These are phyloP conservation scores for Orthosia gracilis DNA, from an alignment of 2,888 invertebrate species.

Conservation along the genomic window DNA sequence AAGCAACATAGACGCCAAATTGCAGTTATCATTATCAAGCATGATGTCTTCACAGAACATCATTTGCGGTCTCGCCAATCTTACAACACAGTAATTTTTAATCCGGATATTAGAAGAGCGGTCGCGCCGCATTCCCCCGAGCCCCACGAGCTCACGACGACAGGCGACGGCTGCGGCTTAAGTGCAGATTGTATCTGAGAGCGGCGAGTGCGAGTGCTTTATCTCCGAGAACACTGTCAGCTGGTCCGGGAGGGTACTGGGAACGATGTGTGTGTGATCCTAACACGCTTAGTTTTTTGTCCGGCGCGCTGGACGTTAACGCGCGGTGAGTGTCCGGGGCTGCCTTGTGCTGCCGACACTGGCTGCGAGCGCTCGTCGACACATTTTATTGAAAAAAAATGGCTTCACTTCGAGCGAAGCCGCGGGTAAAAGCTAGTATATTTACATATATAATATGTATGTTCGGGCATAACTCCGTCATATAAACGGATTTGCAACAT, in stretches of 20 bases:
- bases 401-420: too few relatives aligned
- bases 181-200: not conserved
- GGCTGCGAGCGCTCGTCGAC: too few relatives aligned
- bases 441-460: too few relatives aligned
- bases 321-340: not conserved
- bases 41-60: constrained; percentile 2
- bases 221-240: constrained; percentile 47
- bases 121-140: constrained; percentile 15
- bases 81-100: constrained; percentile 10
- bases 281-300: constrained; percentile 24
- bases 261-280: constrained; percentile 50
- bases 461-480: too few relatives aligned
- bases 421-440: too few relatives aligned
- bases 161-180: constrained; percentile 9
- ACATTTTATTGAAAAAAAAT: too few relatives aligned
- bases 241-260: constrained; percentile 35
- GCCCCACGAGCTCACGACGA: constrained; percentile 15
- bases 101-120: constrained; percentile 35
- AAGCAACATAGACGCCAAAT: not conserved
- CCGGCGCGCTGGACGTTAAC: constrained; percentile 7
- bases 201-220: constrained; percentile 25
- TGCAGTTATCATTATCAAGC: constrained; percentile 7
- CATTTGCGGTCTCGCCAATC: constrained; percentile 20
- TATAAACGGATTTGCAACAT: too few relatives aligned
- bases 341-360: too few relatives aligned